Base-by-base conservation (phyloP, 2,888 invertebrate genomes). In the Merodon equestris region DNA sequence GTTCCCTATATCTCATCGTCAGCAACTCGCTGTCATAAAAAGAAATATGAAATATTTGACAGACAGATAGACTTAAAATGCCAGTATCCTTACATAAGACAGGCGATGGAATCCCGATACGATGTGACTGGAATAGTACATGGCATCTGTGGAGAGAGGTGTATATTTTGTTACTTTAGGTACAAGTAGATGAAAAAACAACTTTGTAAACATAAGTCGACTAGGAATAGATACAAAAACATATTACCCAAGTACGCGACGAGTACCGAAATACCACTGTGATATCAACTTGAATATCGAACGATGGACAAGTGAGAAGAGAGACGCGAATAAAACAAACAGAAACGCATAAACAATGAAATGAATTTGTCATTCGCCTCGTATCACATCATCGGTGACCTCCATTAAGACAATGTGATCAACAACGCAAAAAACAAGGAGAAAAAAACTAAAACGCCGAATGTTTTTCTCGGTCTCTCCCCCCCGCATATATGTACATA, bases 351-450 rank as follows among this genome's bases (percentile, higher is more conserved):
- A n/a, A 51, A 50, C 13, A 15, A 53, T 63, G 36, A 13, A 15
- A 53, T 63, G 36, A 63, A 50, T 75, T 48, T 56, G 64, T 64
- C 70, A 53, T 70, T 64, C 58, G 63, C 13, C 45, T 27, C 44
- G 38, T 70, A 64, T 48, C 36, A 60, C 42, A 68, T 63, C 56
- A 48, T 75, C 57, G 63, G 34, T 63, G 68, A 74, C 74, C 67
- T 61, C 44, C 56, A 61, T 56, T 44, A 42, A 74, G 38, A 53
- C 51, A 17, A 18, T 54, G 18, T 54, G 47, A 60, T 54, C 54
- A 47, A 56, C 48, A 42, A 34, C 47, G 7, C 38, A 47, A 40
- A 40, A 9, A 40, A 9, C 9, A 10, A 2, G 40, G 40, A 10
- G 40, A 10, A n/a, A n/a, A 4, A 40, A 40, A 40, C 40, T 9